Evolutionary conservation across 1,140 invertebrate species (phyloP).

Genomic region (Goniozus legneri): DNA sequence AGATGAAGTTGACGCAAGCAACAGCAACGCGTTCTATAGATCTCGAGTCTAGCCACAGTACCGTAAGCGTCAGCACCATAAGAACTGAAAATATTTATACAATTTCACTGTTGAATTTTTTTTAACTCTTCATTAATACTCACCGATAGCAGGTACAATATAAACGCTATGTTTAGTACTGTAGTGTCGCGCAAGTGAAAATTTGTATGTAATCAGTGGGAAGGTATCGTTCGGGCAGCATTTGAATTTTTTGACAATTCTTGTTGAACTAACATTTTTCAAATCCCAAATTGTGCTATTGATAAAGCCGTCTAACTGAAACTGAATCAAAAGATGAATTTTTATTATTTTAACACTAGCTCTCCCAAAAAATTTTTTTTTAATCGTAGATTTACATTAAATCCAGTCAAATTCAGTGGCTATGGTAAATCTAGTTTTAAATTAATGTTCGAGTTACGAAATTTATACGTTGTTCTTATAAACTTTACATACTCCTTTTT

Average conservation of each 20-base stretch:
- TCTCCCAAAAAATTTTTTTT: too few species aligned
- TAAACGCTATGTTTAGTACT: slow-evolving; percentile 38
- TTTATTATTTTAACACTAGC: too few species aligned
- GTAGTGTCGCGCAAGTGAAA: slow-evolving; percentile 49
- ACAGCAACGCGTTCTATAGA: slow-evolving; percentile 46
- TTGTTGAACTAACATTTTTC: slow-evolving; percentile 26
- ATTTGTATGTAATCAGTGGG: slow-evolving; percentile 45
- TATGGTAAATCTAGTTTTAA: not conserved
- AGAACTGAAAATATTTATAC: slow-evolving; percentile 35
- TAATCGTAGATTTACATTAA: too few species aligned
- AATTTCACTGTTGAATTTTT: slow-evolving; percentile 1
- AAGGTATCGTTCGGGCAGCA: slow-evolving; percentile 52
- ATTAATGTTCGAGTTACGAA: not conserved
- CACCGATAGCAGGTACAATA: slow-evolving; percentile 53
- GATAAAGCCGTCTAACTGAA: slow-evolving; percentile 9
- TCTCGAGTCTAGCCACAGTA: slow-evolving; percentile 46
- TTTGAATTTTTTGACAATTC: slow-evolving; percentile 31
- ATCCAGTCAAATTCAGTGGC: too few species aligned
- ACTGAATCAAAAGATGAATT: too few species aligned
- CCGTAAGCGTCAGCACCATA: slow-evolving; percentile 48
- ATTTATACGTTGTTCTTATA: not conserved
- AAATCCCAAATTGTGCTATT: slow-evolving; percentile 39
- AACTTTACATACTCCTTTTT: slow-evolving; percentile 25
- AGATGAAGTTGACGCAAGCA: slow-evolving; percentile 48
- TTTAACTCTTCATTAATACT: slow-evolving; percentile 14